Percentiles rank a stretch among this genome's conserved stretches.
phyloP scores from a whole-genome alignment of 2,113 vertebrate species.

The Labeo catla region DNA sequence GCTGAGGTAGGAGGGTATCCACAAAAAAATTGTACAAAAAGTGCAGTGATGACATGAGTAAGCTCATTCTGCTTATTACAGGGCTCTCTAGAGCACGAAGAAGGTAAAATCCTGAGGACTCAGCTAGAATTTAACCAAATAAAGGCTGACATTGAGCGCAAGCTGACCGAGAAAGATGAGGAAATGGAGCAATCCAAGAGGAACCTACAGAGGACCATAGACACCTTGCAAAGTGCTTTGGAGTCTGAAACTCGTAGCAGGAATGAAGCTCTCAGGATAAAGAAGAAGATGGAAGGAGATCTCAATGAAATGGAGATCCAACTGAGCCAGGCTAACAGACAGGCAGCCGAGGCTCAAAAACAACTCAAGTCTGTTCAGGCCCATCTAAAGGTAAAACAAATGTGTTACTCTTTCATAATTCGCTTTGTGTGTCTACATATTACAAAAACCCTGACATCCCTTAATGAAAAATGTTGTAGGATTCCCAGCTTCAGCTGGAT shows the following conservation, averaged over 20 bases:
- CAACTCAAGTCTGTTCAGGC: slow-evolving; percentile 85
- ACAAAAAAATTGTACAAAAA: background rate
- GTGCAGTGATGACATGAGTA: background rate
- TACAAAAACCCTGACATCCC: background rate
- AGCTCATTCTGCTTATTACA: slow-evolving; percentile 51
- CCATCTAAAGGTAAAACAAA: slow-evolving; percentile 80
- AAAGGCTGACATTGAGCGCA: slow-evolving; percentile 86
- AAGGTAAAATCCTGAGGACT: slow-evolving; percentile 87
- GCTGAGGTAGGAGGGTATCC: slow-evolving; percentile 77
- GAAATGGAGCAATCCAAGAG: slow-evolving; percentile 92
- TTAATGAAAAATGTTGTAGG: slow-evolving; percentile 62
- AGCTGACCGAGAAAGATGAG: slow-evolving; percentile 87
- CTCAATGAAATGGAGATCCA: slow-evolving; percentile 93
- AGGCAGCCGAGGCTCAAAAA: slow-evolving; percentile 82
- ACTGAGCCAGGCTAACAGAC: slow-evolving; percentile 78
- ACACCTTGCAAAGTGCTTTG: slow-evolving; percentile 89
- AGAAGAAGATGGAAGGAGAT: slow-evolving; percentile 96
- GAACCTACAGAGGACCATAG: slow-evolving; percentile 84
- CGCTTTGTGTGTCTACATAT: background rate
- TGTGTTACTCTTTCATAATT: background rate
- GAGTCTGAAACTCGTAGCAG: slow-evolving; percentile 88
- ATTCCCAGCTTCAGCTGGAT: slow-evolving; percentile 79
- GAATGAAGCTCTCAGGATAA: slow-evolving; percentile 88
- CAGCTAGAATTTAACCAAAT: slow-evolving; percentile 89
- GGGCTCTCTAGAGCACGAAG: slow-evolving; percentile 90